phyloP scores from a whole-genome alignment of 2,797 vertebrate genomes.

The Tokudaia muenninki region DNA sequence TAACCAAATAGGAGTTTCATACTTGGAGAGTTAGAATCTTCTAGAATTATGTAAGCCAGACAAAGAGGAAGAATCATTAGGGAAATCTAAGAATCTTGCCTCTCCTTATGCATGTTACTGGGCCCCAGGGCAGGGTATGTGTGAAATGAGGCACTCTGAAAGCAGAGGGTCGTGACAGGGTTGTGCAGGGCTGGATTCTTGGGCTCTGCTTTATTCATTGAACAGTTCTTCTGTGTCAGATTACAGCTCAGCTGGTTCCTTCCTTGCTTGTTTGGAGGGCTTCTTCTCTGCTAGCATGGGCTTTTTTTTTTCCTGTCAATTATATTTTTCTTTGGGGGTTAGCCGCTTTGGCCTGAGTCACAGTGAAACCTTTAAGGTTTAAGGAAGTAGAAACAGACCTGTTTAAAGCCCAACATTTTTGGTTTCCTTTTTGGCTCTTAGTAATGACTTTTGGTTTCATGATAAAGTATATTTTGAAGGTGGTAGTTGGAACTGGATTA shows the following conservation, averaged over 20 bases:
- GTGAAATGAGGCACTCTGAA: background rate
- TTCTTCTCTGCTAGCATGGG: background rate
- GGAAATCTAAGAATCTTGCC: background rate
- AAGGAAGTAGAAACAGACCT: slow-evolving; percentile 36
- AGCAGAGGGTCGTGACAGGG: background rate
- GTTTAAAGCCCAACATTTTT: slow-evolving; percentile 58
- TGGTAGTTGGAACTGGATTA: background rate
- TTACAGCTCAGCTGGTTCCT: background rate
- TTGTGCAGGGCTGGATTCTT: background rate
- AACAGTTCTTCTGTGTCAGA: background rate
- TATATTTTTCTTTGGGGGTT: slow-evolving; percentile 12
- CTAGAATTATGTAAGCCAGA: slow-evolving; percentile 1
- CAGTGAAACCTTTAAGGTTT: slow-evolving; percentile 63
- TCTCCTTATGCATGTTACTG: background rate
- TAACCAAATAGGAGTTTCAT: background rate
- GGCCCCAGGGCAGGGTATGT: background rate
- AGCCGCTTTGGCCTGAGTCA: slow-evolving; percentile 52
- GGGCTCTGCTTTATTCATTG: background rate
- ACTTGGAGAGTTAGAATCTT: background rate
- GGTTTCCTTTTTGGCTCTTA: slow-evolving; percentile 62
- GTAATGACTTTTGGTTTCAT: slow-evolving; percentile 65
- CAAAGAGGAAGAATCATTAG: background rate
- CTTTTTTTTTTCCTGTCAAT: background rate
- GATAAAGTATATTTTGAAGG: slow-evolving; percentile 15
- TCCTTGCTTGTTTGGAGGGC: background rate